Conservation (phyloP, 2,113 vertebrate genomes). For the Boleophthalmus pectinirostris region DNA sequence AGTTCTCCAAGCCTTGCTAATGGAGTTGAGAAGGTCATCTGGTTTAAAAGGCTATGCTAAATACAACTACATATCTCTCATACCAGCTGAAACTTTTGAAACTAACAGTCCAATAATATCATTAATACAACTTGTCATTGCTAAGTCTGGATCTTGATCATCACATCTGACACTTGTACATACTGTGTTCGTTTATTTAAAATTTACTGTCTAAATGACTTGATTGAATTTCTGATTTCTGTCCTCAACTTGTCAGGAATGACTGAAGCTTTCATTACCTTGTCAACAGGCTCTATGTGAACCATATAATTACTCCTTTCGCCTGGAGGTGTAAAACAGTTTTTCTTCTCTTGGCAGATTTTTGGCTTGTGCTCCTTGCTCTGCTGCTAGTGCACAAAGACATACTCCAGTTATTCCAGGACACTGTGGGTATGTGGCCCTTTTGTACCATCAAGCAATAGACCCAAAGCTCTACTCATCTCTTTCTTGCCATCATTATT, state of each 20-base stretch:
- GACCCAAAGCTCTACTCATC: conserved; percentile 56
- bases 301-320: conserved; percentile 22
- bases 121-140: background rate
- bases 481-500: conserved; percentile 61
- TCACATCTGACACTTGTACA: background rate
- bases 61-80: background rate
- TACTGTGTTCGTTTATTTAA: background rate
- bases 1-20: background rate
- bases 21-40: background rate
- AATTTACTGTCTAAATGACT: conserved; percentile 10
- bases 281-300: conserved; percentile 16
- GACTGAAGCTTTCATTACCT: conserved; percentile 25
- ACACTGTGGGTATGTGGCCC: conserved; percentile 53
- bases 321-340: conserved; percentile 17
- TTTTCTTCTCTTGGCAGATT: conserved; percentile 32
- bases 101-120: background rate
- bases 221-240: conserved; percentile 12
- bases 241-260: conserved; percentile 23
- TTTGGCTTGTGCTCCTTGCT: conserved; percentile 43
- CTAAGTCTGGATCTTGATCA: background rate
- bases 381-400: conserved; percentile 48
- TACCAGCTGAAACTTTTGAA: background rate
- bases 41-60: background rate
- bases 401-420: conserved; percentile 53
- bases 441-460: conserved; percentile 58